Evolutionary conservation across 2,113 vertebrate genomes (phyloP).

Genomic region (Eurypyga helias): DNA sequence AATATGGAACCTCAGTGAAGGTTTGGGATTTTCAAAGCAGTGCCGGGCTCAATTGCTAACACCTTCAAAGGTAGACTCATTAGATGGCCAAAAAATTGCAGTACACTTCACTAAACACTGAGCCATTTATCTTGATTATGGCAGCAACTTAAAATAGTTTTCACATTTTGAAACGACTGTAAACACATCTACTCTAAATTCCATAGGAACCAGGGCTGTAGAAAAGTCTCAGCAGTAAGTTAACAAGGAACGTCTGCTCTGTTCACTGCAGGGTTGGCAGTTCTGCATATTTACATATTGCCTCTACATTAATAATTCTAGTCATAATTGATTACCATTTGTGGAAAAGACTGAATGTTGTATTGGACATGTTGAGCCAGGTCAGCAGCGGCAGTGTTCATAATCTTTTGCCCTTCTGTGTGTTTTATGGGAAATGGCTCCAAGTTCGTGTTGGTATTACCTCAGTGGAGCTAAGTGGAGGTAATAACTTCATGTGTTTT

Average conservation of each 20-base stretch:
- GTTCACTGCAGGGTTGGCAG: neutral
- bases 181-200: neutral
- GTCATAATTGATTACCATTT: neutral
- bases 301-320: neutral
- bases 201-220: neutral
- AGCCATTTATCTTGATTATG: conserved; percentile 7
- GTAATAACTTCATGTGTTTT: neutral
- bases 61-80: neutral
- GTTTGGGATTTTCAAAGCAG: neutral
- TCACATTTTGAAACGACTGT: conserved; percentile 22
- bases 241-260: neutral
- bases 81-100: no score
- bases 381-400: neutral
- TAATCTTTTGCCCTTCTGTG: neutral
- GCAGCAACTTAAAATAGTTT: neutral
- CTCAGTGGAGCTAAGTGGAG: neutral
- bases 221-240: neutral
- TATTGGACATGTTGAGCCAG: neutral
- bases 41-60: neutral
- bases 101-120: neutral
- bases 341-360: neutral
- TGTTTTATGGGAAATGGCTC: neutral
- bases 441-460: neutral
- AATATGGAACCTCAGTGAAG: neutral
- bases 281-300: neutral